Conservation (phyloP, 2,888 invertebrate species). For the Baccha elongata region DNA sequence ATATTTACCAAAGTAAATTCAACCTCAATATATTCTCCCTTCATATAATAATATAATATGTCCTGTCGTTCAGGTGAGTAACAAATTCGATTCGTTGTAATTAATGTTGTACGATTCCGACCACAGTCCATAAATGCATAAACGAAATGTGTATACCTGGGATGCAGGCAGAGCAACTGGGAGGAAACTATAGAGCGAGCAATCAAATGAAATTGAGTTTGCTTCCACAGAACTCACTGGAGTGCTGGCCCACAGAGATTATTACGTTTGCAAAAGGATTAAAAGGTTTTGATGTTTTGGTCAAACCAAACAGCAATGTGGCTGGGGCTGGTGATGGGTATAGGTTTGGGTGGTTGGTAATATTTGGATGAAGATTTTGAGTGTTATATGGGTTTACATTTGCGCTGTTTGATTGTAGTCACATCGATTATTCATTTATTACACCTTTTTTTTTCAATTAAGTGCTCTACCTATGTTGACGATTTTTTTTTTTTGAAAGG, state of each 20-base stretch:
- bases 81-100: constrained; percentile 72
- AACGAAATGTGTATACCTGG: constrained; percentile 3
- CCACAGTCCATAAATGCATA: constrained; percentile 60
- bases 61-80: constrained; percentile 72
- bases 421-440: background rate
- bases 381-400: constrained; percentile 35
- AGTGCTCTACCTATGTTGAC: too few species aligned
- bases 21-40: constrained; percentile 15
- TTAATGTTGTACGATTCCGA: constrained; percentile 70
- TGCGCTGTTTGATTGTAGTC: constrained; percentile 14
- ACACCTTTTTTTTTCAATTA: background rate
- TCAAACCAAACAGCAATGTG: constrained; percentile 28
- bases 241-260: constrained; percentile 46
- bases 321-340: background rate
- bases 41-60: constrained; percentile 21
- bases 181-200: background rate
- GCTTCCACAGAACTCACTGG: background rate
- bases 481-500: too few species aligned
- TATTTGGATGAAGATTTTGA: constrained; percentile 1
- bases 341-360: too few species aligned
- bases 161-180: background rate
- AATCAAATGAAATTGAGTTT: constrained; percentile 12
- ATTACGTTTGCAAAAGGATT: constrained; percentile 60
- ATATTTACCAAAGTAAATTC: constrained; percentile 51
- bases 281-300: constrained; percentile 68